These are phyloP conservation scores for Hafferia zeledoni DNA, from an alignment of 2,797 vertebrate genomes.

Conservation along the genomic window DNA sequence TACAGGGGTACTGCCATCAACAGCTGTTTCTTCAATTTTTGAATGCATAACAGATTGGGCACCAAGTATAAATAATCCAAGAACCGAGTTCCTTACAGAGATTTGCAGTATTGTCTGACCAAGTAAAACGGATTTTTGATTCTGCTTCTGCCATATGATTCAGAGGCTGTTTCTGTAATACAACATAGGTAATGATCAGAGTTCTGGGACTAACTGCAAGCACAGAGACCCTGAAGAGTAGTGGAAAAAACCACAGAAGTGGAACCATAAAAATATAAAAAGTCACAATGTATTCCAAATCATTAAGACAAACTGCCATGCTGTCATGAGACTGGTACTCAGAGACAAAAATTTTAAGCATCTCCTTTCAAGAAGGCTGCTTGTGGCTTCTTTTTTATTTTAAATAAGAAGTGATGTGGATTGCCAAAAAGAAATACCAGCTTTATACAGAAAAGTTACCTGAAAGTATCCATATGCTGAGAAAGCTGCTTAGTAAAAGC, in stretches of 20 bases:
- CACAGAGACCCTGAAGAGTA: background rate
- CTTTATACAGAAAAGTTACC: background rate
- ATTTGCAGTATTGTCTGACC: background rate
- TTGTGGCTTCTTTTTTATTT: background rate
- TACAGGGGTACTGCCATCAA: background rate
- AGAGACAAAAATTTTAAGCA: background rate
- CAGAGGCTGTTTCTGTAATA: background rate
- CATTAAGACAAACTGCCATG: background rate
- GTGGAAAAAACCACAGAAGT: background rate
- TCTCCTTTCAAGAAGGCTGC: background rate
- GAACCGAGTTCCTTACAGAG: background rate
- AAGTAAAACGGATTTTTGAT: background rate
- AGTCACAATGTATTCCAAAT: background rate
- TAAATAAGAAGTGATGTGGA: background rate
- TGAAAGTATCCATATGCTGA: background rate
- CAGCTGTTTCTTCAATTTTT: conserved; percentile 24
- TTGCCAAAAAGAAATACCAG: background rate
- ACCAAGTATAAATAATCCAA: conserved; percentile 17
- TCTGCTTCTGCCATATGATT: background rate
- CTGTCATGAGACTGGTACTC: background rate
- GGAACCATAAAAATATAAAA: background rate
- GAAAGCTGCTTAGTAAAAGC: background rate
- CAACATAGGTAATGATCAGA: background rate
- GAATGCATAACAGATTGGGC: background rate
- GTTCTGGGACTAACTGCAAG: background rate